Conservation (phyloP, 2,113 vertebrate species). For the Pelecanoides urinatrix region DNA sequence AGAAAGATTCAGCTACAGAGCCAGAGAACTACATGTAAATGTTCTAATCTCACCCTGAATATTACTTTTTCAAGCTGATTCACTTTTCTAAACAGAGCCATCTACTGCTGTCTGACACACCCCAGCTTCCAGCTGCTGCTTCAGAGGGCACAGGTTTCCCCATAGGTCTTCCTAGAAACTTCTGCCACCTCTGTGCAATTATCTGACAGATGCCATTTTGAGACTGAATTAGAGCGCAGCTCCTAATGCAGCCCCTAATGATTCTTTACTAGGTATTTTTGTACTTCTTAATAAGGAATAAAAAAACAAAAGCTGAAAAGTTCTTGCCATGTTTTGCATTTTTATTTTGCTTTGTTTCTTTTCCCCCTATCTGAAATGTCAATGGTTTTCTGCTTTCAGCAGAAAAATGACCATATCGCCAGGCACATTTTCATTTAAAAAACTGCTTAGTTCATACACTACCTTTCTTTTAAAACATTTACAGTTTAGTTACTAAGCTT, state of each 20-base stretch:
- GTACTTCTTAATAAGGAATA: background rate
- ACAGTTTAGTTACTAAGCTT: background rate
- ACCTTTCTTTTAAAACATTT: background rate
- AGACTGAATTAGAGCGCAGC: background rate
- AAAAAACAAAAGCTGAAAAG: background rate
- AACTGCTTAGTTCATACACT: background rate
- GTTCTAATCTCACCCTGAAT: background rate
- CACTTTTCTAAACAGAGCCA: background rate
- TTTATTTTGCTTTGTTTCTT: background rate
- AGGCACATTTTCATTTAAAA: background rate
- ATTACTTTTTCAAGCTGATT: background rate
- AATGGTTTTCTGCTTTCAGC: background rate
- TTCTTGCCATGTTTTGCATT: background rate
- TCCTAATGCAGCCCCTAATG: background rate
- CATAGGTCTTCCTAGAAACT: background rate
- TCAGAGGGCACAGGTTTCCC: background rate
- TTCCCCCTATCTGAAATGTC: background rate
- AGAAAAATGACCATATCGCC: background rate
- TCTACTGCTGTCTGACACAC: background rate
- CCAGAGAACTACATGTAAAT: background rate
- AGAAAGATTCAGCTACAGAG: background rate
- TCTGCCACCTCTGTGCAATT: background rate
- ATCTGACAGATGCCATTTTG: background rate
- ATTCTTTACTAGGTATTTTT: background rate
- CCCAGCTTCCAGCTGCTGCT: background rate